phyloP scores from a whole-genome alignment of 2,113 vertebrate species.

The Hypocryptadius cinnamomeus region DNA sequence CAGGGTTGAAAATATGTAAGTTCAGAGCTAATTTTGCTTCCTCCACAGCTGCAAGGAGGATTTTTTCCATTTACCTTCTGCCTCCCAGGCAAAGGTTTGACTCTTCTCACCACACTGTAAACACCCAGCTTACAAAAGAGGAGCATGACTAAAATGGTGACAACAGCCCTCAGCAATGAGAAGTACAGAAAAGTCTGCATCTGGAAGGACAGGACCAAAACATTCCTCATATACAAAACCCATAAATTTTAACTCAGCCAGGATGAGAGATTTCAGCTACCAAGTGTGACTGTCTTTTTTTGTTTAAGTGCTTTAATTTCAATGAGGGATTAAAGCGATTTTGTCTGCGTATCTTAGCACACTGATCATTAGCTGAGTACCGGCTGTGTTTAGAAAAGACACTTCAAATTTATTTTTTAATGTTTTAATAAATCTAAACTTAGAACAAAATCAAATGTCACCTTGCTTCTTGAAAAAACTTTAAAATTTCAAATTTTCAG shows the following conservation, averaged over 20 bases:
- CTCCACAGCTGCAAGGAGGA: conserved; percentile 18
- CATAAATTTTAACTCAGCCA: not conserved
- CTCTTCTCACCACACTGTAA: conserved; percentile 27
- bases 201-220: not conserved
- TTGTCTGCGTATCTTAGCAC: not conserved
- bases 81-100: not conserved
- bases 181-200: not conserved
- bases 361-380: not conserved
- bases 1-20: conserved; percentile 23
- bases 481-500: not conserved
- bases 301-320: not conserved
- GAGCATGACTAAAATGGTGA: conserved; percentile 31
- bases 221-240: not conserved
- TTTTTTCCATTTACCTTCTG: conserved; percentile 21
- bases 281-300: not conserved
- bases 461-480: not conserved
- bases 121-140: conserved; percentile 45
- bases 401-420: not conserved
- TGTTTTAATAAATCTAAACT: not conserved
- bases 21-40: conserved; percentile 18
- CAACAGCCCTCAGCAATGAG: conserved; percentile 1
- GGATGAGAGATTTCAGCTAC: not conserved
- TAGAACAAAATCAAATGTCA: not conserved
- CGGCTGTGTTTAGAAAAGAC: not conserved
- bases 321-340: not conserved